These are phyloP conservation scores for Poeciliopsis presidionis DNA, from an alignment of 2,797 vertebrate species.

Conservation along the genomic window DNA sequence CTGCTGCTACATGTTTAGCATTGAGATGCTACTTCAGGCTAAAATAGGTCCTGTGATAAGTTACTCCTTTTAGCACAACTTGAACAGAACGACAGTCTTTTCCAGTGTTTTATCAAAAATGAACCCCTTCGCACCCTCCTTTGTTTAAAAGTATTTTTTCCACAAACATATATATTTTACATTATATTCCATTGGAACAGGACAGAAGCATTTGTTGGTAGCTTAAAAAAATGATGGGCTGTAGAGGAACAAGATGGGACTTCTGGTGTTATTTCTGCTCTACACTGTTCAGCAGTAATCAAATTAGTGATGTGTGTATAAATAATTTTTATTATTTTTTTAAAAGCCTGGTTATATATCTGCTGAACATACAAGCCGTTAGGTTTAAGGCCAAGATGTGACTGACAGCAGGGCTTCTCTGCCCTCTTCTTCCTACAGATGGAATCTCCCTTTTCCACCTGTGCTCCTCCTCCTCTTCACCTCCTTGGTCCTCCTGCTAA, in stretches of 20 bases:
- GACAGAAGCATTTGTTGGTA: neutral
- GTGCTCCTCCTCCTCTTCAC: slow-evolving; percentile 89
- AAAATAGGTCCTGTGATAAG: too few relatives aligned
- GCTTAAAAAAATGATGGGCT: neutral
- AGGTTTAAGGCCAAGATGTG: too few relatives aligned
- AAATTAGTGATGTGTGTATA: neutral
- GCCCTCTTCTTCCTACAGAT: slow-evolving; percentile 78
- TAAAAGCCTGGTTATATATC: neutral
- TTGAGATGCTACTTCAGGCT: too few relatives aligned
- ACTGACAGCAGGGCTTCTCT: neutral
- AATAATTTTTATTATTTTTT: neutral
- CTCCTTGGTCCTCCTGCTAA: slow-evolving; percentile 85
- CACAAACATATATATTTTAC: neutral
- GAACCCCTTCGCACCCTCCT: too few relatives aligned
- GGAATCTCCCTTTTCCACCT: slow-evolving; percentile 91
- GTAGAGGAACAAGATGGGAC: neutral
- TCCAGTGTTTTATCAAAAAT: too few relatives aligned
- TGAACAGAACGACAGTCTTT: too few relatives aligned
- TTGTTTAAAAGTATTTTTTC: neutral
- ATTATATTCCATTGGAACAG: neutral
- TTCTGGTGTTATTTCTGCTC: neutral
- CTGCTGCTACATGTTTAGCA: too few relatives aligned
- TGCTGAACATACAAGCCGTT: neutral
- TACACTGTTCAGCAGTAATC: neutral
- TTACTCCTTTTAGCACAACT: too few relatives aligned